Evolutionary conservation across 2,888 invertebrate species (phyloP), one percentile per base, ranked within the genome.

Genomic region (Agriotes lineatus): DNA sequence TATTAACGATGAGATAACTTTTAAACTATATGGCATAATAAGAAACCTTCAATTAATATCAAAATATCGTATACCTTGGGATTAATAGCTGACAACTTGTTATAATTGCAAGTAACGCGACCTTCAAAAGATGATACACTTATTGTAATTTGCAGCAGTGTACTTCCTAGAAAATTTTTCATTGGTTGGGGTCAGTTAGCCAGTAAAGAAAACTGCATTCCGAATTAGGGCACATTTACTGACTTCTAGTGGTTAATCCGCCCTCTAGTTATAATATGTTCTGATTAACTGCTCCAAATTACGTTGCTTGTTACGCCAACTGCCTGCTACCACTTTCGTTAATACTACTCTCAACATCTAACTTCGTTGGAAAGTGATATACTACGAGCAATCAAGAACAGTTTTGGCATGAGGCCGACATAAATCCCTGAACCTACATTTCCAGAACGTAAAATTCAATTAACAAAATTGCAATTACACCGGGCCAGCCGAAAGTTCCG

Each of bases 211-310:
- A n/a, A n/a, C n/a, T n/a, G n/a, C n/a, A n/a, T n/a, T n/a, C n/a
- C n/a, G n/a, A n/a, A n/a, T n/a, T n/a, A n/a, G n/a, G n/a, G n/a
- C n/a, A n/a, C n/a, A 42, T 42, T 42, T 12, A 16, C 7, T 18
- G 16, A 42, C 42, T 42, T 42, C 16, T 42, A 42, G 42, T 42
- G 42, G 14, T 25, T 42, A 42, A 16, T 42, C 42, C 16, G 14
- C 14, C 9, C 16, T 42, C 16, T 42, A 18, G 48, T 48, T 22
- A 18, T 42, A 54, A 60, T 66, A 44, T 48, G 39, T 61, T 60
- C 44, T 67, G 67, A 60, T 67, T 67, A 67, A 67, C 33, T 56
- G 56, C 54, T 48, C 35, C 18, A 61, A 60, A 60, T 65, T 67
- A 67, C 54, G 58, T 48, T 67, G 52, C 52, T 52, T 52, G 52